These are phyloP conservation scores for Mimas tiliae DNA, from an alignment of 2,888 invertebrate genomes.

Conservation along the genomic window DNA sequence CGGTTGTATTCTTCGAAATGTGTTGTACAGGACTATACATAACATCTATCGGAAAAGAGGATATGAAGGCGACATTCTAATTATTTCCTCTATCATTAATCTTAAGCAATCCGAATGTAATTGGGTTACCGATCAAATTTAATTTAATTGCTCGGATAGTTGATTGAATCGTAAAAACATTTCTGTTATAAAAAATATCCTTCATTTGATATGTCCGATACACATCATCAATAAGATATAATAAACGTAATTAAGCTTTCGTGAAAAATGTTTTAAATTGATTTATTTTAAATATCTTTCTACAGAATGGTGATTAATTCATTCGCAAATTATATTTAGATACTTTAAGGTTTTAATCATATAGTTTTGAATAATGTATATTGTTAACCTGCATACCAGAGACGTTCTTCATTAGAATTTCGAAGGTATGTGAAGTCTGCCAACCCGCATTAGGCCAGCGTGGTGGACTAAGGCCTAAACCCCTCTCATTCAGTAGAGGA, in stretches of 20 bases:
- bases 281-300: too few relatives aligned
- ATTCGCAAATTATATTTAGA: too few relatives aligned
- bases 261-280: too few relatives aligned
- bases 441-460: too few relatives aligned
- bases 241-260: background rate
- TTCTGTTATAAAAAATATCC: background rate
- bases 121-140: background rate
- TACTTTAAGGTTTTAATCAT: too few relatives aligned
- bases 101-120: constrained; percentile 2
- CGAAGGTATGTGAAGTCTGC: too few relatives aligned
- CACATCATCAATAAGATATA: background rate
- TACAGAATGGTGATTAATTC: too few relatives aligned
- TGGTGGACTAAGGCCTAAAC: too few relatives aligned
- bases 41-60: background rate
- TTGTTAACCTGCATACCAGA: too few relatives aligned
- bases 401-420: too few relatives aligned
- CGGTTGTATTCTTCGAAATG: background rate
- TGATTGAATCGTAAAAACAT: constrained; percentile 7
- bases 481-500: too few relatives aligned
- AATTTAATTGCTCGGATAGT: background rate
- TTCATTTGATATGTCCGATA: background rate
- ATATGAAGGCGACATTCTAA: background rate
- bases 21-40: background rate
- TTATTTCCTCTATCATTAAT: background rate
- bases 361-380: too few relatives aligned